Percentiles rank a stretch among this genome's conserved stretches.
Evolutionary conservation across 2,113 vertebrate species (phyloP).

Genomic region (Periophthalmus modestus): DNA sequence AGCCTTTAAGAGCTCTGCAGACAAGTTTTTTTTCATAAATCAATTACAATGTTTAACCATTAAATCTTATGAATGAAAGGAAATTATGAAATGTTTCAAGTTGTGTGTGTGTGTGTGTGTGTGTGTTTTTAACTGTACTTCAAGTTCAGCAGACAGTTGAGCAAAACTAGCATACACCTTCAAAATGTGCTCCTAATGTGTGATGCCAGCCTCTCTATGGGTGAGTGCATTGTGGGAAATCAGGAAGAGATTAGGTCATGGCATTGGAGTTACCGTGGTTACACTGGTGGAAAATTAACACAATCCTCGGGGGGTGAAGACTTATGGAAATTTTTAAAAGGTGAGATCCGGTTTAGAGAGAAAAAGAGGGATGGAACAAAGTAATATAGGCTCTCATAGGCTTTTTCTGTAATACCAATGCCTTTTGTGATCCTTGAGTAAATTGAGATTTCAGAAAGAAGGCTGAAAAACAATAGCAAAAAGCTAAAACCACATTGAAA

Average conservation of each 20-base stretch:
- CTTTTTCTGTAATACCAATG: no score
- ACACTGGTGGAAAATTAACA: constrained; percentile 64
- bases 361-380: not conserved
- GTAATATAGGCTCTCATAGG: no score
- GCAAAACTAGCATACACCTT: not conserved
- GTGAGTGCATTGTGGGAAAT: constrained; percentile 58
- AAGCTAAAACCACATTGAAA: no score
- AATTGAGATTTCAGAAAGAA: no score
- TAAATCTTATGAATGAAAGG: not conserved
- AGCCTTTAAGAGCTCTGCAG: constrained; percentile 25
- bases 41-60: not conserved
- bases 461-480: no score
- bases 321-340: constrained; percentile 49
- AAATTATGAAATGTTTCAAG: not conserved
- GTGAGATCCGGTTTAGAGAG: constrained; percentile 31
- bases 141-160: not conserved
- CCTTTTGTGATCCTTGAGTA: no score
- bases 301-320: constrained; percentile 41
- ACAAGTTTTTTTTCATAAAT: constrained; percentile 21
- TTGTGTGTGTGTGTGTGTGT: accelerated
- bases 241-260: constrained; percentile 52
- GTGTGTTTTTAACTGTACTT: not conserved
- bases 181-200: constrained; percentile 8
- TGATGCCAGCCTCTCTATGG: not conserved
- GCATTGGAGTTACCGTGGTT: constrained; percentile 52